Percentiles rank a stretch among this genome's conserved stretches.
Conservation (phyloP, 2,797 vertebrate genomes). For the Cyprinodon diabolis region DNA sequence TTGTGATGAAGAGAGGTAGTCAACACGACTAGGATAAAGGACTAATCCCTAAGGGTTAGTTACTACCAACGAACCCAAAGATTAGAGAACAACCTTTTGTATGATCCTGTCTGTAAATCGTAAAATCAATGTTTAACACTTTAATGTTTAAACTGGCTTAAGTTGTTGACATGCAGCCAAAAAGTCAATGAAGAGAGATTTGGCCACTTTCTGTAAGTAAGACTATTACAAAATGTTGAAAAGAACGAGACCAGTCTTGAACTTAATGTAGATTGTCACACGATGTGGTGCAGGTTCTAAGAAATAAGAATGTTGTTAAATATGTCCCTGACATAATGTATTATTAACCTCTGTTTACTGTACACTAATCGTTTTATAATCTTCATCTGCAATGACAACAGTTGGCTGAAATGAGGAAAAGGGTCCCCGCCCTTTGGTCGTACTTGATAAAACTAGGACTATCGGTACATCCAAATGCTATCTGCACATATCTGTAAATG, state of each 20-base stretch:
- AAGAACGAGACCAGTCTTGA: not conserved
- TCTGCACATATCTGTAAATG: constrained; percentile 42
- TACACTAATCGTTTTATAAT: not conserved
- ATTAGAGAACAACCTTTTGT: not conserved
- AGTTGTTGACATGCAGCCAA: not conserved
- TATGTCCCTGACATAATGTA: not conserved
- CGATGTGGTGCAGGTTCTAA: not conserved
- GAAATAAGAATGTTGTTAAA: not conserved
- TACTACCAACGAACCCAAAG: not conserved
- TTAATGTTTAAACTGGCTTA: not conserved
- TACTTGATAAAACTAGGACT: constrained; percentile 11
- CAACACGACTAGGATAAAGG: not conserved
- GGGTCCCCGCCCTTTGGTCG: not conserved
- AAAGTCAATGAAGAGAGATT: not conserved
- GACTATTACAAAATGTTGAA: not conserved
- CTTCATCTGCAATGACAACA: not conserved
- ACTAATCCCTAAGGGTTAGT: not conserved
- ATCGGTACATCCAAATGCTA: constrained; percentile 1
- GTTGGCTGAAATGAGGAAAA: not conserved
- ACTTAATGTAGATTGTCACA: not conserved
- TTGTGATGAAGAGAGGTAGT: not conserved
- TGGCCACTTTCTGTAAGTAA: not conserved
- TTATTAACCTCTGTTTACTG: not conserved
- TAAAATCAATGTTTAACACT: not conserved
- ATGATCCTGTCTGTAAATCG: not conserved